phyloP scores from a whole-genome alignment of 2,888 invertebrate species.

The Drosophila hawaiiensis region DNA sequence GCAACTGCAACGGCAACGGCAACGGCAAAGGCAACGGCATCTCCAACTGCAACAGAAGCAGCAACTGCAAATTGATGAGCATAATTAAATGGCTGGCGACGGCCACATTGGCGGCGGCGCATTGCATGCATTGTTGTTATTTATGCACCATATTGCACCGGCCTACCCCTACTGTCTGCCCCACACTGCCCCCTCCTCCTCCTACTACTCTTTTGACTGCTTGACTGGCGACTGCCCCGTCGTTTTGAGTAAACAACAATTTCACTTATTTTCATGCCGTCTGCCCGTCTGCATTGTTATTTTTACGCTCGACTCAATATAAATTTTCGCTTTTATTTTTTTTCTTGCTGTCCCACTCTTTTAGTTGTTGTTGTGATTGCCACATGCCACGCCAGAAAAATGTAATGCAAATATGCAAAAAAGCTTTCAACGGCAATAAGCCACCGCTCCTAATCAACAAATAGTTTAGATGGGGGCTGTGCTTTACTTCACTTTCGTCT shows the following conservation, averaged over 20 bases:
- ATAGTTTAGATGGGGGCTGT: slow-evolving; percentile 57
- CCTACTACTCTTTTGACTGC: background rate
- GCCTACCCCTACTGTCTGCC: background rate
- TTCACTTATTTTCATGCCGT: slow-evolving; percentile 80
- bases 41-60: background rate
- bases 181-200: background rate
- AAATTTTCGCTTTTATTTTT: slow-evolving; percentile 60
- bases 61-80: slow-evolving; percentile 75
- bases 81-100: slow-evolving; percentile 76
- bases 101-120: slow-evolving; percentile 43
- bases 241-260: slow-evolving; percentile 77
- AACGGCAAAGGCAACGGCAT: slow-evolving; percentile 3
- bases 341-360: background rate
- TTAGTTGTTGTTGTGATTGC: slow-evolving; percentile 38
- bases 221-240: slow-evolving; percentile 45
- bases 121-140: slow-evolving; percentile 79
- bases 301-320: slow-evolving; percentile 80
- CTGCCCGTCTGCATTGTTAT: slow-evolving; percentile 77
- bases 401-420: slow-evolving; percentile 76
- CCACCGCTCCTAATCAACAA: slow-evolving; percentile 56
- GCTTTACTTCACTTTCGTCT: slow-evolving; percentile 42
- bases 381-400: slow-evolving; percentile 74
- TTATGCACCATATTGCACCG: slow-evolving; percentile 71
- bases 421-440: slow-evolving; percentile 48
- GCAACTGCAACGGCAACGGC: slow-evolving; percentile 22